Evolutionary conservation across 2,113 vertebrate genomes (phyloP), one percentile per base, ranked within the genome.

Genomic region (Dunckerocampus dactyliophorus): DNA sequence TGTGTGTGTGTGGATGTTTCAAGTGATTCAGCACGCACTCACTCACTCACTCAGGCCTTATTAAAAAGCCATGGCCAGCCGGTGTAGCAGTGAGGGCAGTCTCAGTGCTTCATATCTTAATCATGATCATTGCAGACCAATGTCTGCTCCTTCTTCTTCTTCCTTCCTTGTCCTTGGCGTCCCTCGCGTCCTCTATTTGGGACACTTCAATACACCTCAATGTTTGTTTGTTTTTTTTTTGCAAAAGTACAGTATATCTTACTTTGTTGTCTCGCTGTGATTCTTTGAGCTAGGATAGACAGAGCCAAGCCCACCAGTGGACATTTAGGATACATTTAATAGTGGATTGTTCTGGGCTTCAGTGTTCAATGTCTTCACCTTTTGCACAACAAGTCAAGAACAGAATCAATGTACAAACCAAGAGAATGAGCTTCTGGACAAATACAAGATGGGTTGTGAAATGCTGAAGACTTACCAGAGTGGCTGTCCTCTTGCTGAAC

Each of bases 21-120:
- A 63, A 63, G 65, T 70, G 57, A 47, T 53, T 9, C 21, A 64
- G 34, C 39, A 60, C 39, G 59, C 3, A 28, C 7, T 51, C 51
- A 64, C 45, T 59, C 34, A 72, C 37, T 1, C 21, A 47, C 50
- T 21, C 20, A 17, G 46, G 57, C 66, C 68, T 59, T 79, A 67
- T 75, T 76, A 72, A 79, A 75, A 80, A 73, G 52, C 69, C 72
- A 81, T 62, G 45, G 63, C 67, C 64, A 62, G 71, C 75, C 63
- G 53, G 55, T 68, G 72, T 50, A 63, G 71, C 64, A 51, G 82
- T 47, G 62, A 75, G 76, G 74, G 52, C 72, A 80, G 74, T 74
- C 72, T 71, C 74, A 79, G 76, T 66, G 74, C 79, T 71, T 84
- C 76, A 84, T 84, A 48, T 83, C 74, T 83, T 81, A 81, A 81